Evolutionary conservation across 2,888 invertebrate species (phyloP).

Genomic region (Tineola bisselliella): DNA sequence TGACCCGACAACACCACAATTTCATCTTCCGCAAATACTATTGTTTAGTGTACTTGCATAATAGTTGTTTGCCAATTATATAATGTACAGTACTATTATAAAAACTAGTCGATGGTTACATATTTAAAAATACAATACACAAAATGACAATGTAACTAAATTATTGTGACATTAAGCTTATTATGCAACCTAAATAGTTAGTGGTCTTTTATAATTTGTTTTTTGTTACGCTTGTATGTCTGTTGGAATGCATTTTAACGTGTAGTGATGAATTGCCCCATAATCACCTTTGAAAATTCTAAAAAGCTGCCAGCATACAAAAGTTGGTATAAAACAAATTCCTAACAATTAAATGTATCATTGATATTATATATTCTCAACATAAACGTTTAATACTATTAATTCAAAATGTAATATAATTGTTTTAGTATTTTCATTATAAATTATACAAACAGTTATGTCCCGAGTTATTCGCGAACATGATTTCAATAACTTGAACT

Average conservation of each 20-base stretch:
- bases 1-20: neutral
- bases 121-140: neutral
- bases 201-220: neutral
- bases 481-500: too few species aligned
- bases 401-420: too few species aligned
- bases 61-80: neutral
- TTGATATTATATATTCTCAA: too few species aligned
- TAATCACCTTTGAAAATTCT: conserved; percentile 4
- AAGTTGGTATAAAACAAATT: neutral
- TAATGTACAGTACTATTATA: neutral
- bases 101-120: neutral
- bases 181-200: neutral
- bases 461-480: too few species aligned
- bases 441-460: too few species aligned
- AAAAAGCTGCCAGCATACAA: neutral
- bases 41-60: neutral
- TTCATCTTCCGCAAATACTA: neutral
- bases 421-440: too few species aligned
- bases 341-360: neutral
- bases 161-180: neutral
- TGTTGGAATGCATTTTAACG: neutral
- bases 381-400: too few species aligned
- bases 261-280: conserved; percentile 10
- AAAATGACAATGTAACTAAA: neutral
- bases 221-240: neutral